Evolutionary conservation across 2,113 vertebrate species (phyloP), one percentile per base, ranked within the genome.

Genomic region (Sebastes fasciatus): DNA sequence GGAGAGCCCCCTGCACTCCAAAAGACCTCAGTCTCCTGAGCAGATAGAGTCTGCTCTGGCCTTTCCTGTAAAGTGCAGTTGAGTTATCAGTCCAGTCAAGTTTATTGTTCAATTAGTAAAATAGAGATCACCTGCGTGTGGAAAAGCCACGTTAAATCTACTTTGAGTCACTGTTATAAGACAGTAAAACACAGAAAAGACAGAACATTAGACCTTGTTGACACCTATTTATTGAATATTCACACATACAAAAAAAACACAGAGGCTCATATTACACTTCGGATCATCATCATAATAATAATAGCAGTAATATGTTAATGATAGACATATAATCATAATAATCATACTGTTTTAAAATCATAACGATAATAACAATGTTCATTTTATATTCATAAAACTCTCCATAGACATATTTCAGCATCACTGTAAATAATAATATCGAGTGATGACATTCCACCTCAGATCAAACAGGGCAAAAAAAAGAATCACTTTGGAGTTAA

Each of bases 231-330:
- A 96, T 96, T 96, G 90, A 96, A 91, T 93, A 91, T 91, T 91
- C 88, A 97, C 96, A 96, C 92, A 95, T 95, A 98, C 96, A 96
- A 95, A 94, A 94, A 85, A 23, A 96, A 93, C 90, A 92, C 89
- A 90, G 76, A 91, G 88, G 89, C 91, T 91, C 82, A 77, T 90
- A 70, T 87, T 89, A 92, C 91, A 91, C 80, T 90, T 92, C 62
- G 87, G 90, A 88, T 91, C 82, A 92, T 92, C 82, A 81, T 79
- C 86, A 85, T 87, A 81, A 85, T 92, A 87, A 86, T 87, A 81
- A 86, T 90, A 86, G 86, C 76, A 91, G 87, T 88, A 90, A 92
- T 85, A 86, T 91, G 82, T 69, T 78, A 78, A 87, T 88, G 77
- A 68, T 58, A 19, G 79, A 88, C 65, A 82, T 77, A 68, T 70